phyloP scores from a whole-genome alignment of 2,888 invertebrate species.

The Temnothorax ravouxi region DNA sequence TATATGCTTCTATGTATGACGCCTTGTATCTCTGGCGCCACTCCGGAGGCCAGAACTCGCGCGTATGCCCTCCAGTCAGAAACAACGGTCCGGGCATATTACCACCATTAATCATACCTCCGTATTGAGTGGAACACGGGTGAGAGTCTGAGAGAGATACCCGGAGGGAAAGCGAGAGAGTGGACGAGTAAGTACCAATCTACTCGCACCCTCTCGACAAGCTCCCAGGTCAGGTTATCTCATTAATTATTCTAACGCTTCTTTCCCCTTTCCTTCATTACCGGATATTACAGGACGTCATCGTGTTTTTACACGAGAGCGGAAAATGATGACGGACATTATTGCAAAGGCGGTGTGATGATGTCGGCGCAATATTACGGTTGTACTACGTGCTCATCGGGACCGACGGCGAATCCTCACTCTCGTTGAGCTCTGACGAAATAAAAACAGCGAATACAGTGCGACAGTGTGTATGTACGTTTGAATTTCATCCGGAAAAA shows the following conservation, averaged over 20 bases:
- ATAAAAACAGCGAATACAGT: slow-evolving; percentile 4
- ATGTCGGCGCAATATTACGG: slow-evolving; percentile 33
- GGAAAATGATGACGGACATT: slow-evolving; percentile 49
- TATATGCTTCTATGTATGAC: slow-evolving; percentile 20
- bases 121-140: slow-evolving; percentile 78
- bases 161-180: slow-evolving; percentile 22
- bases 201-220: slow-evolving; percentile 42
- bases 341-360: slow-evolving; percentile 38
- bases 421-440: background rate
- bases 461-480: background rate
- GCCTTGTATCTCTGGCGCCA: slow-evolving; percentile 23
- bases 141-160: slow-evolving; percentile 56
- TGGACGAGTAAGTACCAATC: slow-evolving; percentile 68
- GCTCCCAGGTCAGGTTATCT: slow-evolving; percentile 36
- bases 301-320: slow-evolving; percentile 39
- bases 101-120: slow-evolving; percentile 81
- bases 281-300: slow-evolving; percentile 25
- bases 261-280: slow-evolving; percentile 44
- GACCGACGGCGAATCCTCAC: background rate
- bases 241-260: slow-evolving; percentile 60
- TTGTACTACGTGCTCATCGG: slow-evolving; percentile 33
- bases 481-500: slow-evolving; percentile 11
- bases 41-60: slow-evolving; percentile 15
- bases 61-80: slow-evolving; percentile 66
- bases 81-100: slow-evolving; percentile 81